phyloP scores from a whole-genome alignment of 2,113 vertebrate species.

The Falcunculus frontatus region DNA sequence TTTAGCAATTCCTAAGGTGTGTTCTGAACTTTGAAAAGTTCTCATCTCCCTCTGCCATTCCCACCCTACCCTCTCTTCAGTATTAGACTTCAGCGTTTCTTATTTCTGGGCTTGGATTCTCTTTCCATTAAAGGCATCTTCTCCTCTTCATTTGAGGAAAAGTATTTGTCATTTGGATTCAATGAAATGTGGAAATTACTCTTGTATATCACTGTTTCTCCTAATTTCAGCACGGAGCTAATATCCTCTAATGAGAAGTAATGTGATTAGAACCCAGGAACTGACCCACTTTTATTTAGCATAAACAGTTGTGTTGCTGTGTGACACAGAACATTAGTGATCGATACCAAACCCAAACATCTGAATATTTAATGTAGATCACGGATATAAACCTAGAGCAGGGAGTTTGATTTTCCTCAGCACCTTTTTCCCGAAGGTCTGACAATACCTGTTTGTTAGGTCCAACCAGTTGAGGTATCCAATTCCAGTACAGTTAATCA shows the following conservation, averaged over 20 bases:
- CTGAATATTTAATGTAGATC: not conserved
- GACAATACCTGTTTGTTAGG: not conserved
- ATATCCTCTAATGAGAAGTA: not conserved
- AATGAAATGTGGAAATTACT: not conserved
- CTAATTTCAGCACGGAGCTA: not conserved
- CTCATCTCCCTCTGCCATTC: not conserved
- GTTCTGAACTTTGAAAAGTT: not conserved
- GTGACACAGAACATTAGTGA: not conserved
- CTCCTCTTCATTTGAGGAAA: not conserved
- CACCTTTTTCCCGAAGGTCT: not conserved
- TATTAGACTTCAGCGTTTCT: not conserved
- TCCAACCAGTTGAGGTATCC: not conserved
- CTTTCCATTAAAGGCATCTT: not conserved
- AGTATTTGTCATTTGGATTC: not conserved
- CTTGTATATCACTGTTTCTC: not conserved
- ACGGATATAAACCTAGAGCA: not conserved
- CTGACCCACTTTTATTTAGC: not conserved
- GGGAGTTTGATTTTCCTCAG: not conserved
- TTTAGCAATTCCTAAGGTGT: not conserved
- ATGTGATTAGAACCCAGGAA: not conserved
- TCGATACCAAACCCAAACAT: accelerated
- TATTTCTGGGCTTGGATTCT: not conserved
- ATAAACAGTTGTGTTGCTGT: not conserved
- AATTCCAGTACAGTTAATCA: not conserved
- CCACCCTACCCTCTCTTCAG: not conserved